Evolutionary conservation across 2,113 vertebrate species (phyloP), one percentile per base, ranked within the genome.

Genomic region (Sceloporus tristichus): DNA sequence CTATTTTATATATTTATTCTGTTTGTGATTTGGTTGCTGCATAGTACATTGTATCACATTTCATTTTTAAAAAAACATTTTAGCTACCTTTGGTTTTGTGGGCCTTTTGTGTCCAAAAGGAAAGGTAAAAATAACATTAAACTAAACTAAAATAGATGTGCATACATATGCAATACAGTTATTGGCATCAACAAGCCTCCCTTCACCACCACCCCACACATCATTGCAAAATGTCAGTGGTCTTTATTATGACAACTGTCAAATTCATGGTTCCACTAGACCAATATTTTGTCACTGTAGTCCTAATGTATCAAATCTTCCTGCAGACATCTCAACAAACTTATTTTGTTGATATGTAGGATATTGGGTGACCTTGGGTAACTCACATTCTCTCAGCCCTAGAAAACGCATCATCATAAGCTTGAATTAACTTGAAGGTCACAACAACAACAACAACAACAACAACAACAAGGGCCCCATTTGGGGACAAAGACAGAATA

Each of bases 161-260:
- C 83, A 82, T 75, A 0, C 11, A 29, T 59, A 21, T 53, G 27
- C 19, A 85, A 0, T 1, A 27, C 48, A 53, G 70, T 48, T 48
- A 70, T 48, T 34, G 75, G 42, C 42, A 48, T 48, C 42, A 48
- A 48, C 42, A 48, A 48, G 1, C 53, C 6, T 42, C 38, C 13
- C 1, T 25, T 14, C 29, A 79, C n/a, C 77, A 59, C 71, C 56
- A 2, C 9, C 9, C 80, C 59, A 83, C 56, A 48, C 34, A 38
- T 42, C 11, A 21, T 5, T 27, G 53, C 18, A n/a, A 10, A 87
- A 5, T 23, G 34, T 56, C 18, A 74, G 82, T n/a, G 25, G 19
- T 85, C 70, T 85, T 75, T 56, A 85, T 76, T 42, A 76, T 29
- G 73, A 77, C 34, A 85, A 8, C 74, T 77, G 53, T 74, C 53